Conservation (phyloP, 2,113 vertebrate species). For the Muntiacus muntjak region DNA sequence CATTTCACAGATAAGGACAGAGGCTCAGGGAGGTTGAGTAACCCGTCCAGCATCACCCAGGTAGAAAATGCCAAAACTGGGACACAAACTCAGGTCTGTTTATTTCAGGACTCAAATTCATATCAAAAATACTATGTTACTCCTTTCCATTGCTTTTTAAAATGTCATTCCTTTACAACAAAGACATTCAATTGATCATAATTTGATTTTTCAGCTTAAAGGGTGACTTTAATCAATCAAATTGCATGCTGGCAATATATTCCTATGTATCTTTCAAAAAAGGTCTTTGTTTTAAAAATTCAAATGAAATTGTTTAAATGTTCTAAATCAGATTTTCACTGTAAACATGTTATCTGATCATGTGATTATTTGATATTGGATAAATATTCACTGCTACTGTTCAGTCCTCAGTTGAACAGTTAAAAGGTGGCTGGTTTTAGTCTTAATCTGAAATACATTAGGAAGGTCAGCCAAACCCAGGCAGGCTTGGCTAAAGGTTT, state of each 20-base stretch:
- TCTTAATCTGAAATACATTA: constrained; percentile 67
- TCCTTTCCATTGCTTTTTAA: constrained; percentile 24
- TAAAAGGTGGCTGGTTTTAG: constrained; percentile 63
- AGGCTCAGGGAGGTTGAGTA: neutral
- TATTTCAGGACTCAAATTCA: neutral
- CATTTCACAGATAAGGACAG: neutral
- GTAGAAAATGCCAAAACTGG: neutral
- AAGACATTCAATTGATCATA: constrained; percentile 12
- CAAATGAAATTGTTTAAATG: constrained; percentile 40
- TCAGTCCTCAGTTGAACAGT: constrained; percentile 38
- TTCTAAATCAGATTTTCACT: constrained; percentile 72
- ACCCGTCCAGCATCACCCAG: neutral
- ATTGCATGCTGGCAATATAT: neutral
- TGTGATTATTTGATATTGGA: constrained; percentile 67
- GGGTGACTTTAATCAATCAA: constrained; percentile 46
- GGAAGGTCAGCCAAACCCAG: constrained; percentile 51
- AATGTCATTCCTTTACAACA: neutral
- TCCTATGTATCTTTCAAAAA: constrained; percentile 26
- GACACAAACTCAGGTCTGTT: neutral
- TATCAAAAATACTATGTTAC: neutral
- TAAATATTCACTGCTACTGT: constrained; percentile 65
- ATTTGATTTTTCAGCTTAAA: constrained; percentile 56
- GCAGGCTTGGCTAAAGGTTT: constrained; percentile 69
- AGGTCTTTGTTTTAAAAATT: constrained; percentile 36
- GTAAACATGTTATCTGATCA: constrained; percentile 63